phyloP scores from a whole-genome alignment of 2,113 vertebrate genomes.

The Ploceus nigricollis region DNA sequence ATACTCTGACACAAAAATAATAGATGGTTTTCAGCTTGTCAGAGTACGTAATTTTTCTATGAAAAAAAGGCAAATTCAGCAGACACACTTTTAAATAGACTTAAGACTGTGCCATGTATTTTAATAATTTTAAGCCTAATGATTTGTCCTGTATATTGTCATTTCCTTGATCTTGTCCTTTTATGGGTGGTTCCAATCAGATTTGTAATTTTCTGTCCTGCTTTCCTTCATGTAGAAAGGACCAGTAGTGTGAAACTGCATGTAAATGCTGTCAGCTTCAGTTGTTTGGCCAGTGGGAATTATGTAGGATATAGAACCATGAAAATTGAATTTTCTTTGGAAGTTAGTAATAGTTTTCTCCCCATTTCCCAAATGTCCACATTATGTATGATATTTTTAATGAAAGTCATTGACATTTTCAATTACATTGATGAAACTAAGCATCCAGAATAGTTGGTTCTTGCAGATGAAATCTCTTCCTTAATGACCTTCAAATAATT shows the following conservation, averaged over 20 bases:
- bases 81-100: not conserved
- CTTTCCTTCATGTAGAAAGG: not conserved
- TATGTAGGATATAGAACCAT: not conserved
- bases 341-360: not conserved
- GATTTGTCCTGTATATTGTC: not conserved
- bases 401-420: not conserved
- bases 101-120: not conserved
- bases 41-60: not conserved
- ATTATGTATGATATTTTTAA: not conserved
- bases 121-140: not conserved
- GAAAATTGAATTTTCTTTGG: not conserved
- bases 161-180: not conserved
- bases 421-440: not conserved
- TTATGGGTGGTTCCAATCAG: not conserved
- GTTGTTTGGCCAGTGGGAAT: not conserved
- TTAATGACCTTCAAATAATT: not conserved
- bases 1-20: not conserved
- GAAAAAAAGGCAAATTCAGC: not conserved
- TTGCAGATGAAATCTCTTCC: not conserved
- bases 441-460: not conserved
- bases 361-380: not conserved
- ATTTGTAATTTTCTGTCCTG: not conserved
- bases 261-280: not conserved
- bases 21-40: not conserved
- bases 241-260: not conserved